Conservation (phyloP, 1,140 invertebrate genomes). For the Caerostris extrusa region DNA sequence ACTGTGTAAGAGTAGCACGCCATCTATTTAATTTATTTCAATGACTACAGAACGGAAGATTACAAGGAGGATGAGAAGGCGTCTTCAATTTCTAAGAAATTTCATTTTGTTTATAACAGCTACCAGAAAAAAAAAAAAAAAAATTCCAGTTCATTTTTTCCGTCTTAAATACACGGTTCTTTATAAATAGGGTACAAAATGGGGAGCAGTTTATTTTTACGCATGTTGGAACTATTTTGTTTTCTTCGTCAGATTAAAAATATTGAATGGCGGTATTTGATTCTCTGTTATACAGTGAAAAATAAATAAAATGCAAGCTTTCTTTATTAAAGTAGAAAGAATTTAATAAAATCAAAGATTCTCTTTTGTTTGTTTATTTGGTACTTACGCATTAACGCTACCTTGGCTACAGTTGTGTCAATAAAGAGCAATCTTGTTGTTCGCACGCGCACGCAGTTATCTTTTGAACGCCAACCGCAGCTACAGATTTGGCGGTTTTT, state of each 20-base stretch:
- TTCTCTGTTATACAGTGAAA: background rate
- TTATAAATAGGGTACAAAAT: conserved; percentile 1
- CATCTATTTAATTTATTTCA: conserved; percentile 11
- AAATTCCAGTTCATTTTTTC: background rate
- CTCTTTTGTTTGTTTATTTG: too few species aligned
- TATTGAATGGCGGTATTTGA: conserved; percentile 7
- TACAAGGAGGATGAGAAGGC: background rate
- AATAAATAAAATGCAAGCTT: background rate
- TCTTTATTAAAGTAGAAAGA: too few species aligned
- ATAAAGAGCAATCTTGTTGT: too few species aligned
- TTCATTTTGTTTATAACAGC: background rate
- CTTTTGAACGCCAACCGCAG: too few species aligned
- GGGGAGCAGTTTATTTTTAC: background rate
- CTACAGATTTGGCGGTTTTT: too few species aligned
- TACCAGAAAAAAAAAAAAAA: background rate
- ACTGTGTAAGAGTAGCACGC: too few species aligned
- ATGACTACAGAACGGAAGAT: background rate
- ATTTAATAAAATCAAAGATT: too few species aligned
- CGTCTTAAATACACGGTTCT: background rate
- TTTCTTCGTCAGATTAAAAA: background rate
- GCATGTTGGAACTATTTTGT: background rate
- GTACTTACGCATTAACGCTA: too few species aligned
- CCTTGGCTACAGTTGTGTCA: too few species aligned
- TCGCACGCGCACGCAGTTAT: too few species aligned
- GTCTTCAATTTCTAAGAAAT: conserved; percentile 1